phyloP scores from a whole-genome alignment of 1,140 invertebrate genomes.

The Brachionus paranguensis region DNA sequence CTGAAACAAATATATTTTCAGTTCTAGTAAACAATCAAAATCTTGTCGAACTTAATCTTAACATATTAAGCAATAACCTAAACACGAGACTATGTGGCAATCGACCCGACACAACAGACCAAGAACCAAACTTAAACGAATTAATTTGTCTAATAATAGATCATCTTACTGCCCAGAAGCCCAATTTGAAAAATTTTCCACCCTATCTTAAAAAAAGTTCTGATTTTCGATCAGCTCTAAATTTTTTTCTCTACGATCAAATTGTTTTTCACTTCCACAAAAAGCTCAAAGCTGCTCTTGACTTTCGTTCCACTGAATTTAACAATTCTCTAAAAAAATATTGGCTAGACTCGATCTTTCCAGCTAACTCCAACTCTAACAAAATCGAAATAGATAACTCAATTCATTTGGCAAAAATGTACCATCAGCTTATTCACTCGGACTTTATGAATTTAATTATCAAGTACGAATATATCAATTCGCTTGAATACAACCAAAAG shows the following conservation, averaged over 20 bases:
- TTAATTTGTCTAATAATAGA: background rate
- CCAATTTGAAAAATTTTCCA: background rate
- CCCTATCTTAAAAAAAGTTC: background rate
- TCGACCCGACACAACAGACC: background rate
- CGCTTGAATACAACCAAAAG: slow-evolving; percentile 23
- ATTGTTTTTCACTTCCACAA: background rate
- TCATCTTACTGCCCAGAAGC: background rate
- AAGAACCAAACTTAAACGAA: slow-evolving; percentile 10
- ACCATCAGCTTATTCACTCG: slow-evolving; percentile 15
- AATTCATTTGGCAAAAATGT: slow-evolving; percentile 27
- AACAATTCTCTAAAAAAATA: background rate
- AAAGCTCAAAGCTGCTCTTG: background rate
- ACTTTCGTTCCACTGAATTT: background rate
- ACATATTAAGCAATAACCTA: background rate
- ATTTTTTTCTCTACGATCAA: background rate
- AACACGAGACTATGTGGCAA: background rate
- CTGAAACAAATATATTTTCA: slow-evolving; percentile 5
- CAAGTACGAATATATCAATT: background rate
- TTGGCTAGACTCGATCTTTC: background rate
- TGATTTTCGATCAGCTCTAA: background rate
- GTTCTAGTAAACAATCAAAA: background rate
- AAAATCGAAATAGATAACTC: background rate
- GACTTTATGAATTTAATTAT: slow-evolving; percentile 35
- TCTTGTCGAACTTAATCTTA: background rate
- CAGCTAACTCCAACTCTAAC: background rate